Conservation (phyloP, 2,797 vertebrate species). For the Gephyroberyx darwinii region DNA sequence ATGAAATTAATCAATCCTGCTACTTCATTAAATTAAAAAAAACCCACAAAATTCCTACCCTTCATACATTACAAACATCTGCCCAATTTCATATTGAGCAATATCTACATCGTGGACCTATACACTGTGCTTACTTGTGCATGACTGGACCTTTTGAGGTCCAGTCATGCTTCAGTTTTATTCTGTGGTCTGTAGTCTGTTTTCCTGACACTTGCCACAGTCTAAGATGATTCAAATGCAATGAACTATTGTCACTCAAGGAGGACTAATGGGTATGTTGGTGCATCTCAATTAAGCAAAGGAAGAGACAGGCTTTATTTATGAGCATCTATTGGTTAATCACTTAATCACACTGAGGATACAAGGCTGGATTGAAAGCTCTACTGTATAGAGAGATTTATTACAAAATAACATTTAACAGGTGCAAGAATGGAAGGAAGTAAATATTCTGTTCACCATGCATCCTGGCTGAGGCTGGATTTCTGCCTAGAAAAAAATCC, state of each 20-base stretch:
- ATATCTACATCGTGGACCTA: no score
- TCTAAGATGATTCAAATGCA: slow-evolving; percentile 1
- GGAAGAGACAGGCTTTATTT: background rate
- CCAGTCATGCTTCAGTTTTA: no score
- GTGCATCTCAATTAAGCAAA: background rate
- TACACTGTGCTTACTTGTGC: no score
- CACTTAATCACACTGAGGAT: background rate
- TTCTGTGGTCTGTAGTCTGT: background rate
- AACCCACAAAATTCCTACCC: no score
- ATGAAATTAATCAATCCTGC: no score
- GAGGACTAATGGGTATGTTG: background rate
- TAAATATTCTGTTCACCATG: slow-evolving; percentile 24
- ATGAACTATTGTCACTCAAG: background rate
- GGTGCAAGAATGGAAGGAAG: background rate
- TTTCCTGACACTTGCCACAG: background rate
- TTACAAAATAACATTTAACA: background rate
- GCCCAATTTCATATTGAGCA: no score
- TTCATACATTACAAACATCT: no score
- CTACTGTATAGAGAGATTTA: background rate
- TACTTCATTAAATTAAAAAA: no score
- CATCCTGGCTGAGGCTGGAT: slow-evolving; percentile 59
- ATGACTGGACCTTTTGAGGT: no score
- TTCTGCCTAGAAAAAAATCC: slow-evolving; percentile 42
- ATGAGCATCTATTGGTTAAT: background rate
- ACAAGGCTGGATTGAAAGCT: background rate